Base-by-base conservation (phyloP, 2,113 vertebrate species). In the Bos indicus region DNA sequence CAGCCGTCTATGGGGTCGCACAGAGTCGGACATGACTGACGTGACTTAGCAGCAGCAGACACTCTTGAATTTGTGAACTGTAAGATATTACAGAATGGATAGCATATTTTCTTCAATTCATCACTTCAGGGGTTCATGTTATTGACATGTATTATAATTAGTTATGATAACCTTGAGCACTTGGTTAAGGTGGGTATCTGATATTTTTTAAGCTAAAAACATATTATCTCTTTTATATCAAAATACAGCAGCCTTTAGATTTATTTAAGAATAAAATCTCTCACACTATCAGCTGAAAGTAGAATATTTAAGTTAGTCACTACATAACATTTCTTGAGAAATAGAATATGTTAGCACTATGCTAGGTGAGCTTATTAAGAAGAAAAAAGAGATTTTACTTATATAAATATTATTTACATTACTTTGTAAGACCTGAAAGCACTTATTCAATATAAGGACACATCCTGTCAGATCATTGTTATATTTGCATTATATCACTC, bases 251-350 rank as follows among this genome's bases (percentile, higher is more conserved):
- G 3, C 2, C 56, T 77, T 88, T 82, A 84, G 21, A 84, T 71
- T 95, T 87, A 91, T 15, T 95, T 85, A 84, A 71, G 33, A 74
- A 90, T 57, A 90, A 56, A 90, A 89, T 7, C 30, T 81, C 96
- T 33, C 28, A 74, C 6, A 48, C 13, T 71, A 94, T 86, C 51
- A 81, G 36, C 54, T 26, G 51, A 92, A 95, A 93, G 17, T 48
- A 80, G 17, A 95, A 48, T 17, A 90, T 56, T 2, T 30, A 90
- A 33, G 11, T 62, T 74, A 60, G 54, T 95, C 5, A 97, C 15
- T 95, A 56, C 43, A 4, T 74, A 87, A 88, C 71, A 87, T 88
- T 71, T 90, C 56, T 95, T 90, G 26, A 85, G 36, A 23, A 94
- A 93, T 21, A 57, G 10, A 86, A 46, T 89, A 43, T 77, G 2